Percentiles rank a stretch among this genome's conserved stretches.
Conservation (phyloP, 2,797 vertebrate genomes). For the Linurgus olivaceus region DNA sequence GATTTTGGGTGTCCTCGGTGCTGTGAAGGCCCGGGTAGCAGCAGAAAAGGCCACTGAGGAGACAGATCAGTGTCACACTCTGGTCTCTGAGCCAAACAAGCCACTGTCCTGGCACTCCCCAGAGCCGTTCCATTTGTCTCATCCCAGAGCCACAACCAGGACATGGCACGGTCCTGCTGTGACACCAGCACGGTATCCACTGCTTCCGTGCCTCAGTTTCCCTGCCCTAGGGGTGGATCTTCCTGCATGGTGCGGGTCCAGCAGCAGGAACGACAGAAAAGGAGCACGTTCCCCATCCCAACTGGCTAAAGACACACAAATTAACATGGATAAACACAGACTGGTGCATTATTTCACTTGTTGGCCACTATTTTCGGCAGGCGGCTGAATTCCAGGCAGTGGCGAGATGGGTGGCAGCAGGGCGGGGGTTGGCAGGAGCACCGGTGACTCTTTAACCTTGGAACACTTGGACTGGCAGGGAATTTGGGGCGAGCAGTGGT, state of each 20-base stretch:
- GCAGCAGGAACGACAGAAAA: not conserved
- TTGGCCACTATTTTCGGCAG: accelerated
- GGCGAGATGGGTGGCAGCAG: not conserved
- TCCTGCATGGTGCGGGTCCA: accelerated
- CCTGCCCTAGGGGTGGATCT: not conserved
- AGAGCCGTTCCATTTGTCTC: accelerated
- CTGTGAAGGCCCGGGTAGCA: accelerated
- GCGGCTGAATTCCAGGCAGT: accelerated
- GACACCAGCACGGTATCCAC: accelerated
- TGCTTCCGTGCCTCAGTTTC: not conserved
- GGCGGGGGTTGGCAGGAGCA: not conserved
- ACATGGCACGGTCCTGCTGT: accelerated
- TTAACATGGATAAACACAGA: accelerated
- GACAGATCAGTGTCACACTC: accelerated
- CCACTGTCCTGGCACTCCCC: accelerated
- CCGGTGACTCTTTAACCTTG: not conserved
- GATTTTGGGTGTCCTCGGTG: not conserved
- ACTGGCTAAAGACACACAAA: not conserved
- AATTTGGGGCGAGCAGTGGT: not conserved
- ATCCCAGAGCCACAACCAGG: accelerated
- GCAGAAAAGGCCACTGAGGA: not conserved
- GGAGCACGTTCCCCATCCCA: not conserved
- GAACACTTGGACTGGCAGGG: not conserved
- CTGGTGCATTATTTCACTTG: accelerated
- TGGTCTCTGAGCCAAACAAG: not conserved